phyloP scores from a whole-genome alignment of 2,888 invertebrate genomes.

The Lithophane ornitopus region DNA sequence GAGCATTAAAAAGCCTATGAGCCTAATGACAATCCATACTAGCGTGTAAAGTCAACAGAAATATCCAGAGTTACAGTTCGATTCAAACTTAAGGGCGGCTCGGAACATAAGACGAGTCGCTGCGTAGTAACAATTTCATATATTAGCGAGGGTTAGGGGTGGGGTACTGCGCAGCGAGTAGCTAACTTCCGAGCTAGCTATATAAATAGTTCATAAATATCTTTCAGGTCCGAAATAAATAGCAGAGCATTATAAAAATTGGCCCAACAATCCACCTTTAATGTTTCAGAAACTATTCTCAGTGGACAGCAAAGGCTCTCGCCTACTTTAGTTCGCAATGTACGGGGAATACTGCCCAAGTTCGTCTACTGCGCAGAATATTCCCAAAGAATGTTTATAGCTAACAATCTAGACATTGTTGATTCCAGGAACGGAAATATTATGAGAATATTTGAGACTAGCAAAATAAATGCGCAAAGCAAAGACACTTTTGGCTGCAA shows the following conservation, averaged over 20 bases:
- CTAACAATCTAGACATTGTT: conserved; percentile 62
- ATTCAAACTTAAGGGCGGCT: too few species aligned
- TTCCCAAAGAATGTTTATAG: conserved; percentile 62
- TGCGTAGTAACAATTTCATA: too few species aligned
- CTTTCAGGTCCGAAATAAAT: neutral
- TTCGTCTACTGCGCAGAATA: conserved; percentile 58
- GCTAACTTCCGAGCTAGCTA: neutral
- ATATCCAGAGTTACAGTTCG: neutral
- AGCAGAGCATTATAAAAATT: conserved; percentile 43
- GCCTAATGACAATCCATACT: too few species aligned
- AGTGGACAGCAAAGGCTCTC: conserved; percentile 54
- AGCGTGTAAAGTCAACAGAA: too few species aligned
- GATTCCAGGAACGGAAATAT: conserved; percentile 55
- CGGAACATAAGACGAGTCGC: too few species aligned
- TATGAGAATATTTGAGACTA: conserved; percentile 50
- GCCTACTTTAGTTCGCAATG: conserved; percentile 43
- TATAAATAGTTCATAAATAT: neutral
- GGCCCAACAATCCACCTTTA: conserved; percentile 50
- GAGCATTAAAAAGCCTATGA: neutral
- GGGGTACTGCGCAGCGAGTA: too few species aligned
- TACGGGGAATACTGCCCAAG: conserved; percentile 43
- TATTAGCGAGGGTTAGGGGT: too few species aligned
- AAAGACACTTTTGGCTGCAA: conserved; percentile 27
- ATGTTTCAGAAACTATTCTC: conserved; percentile 68
- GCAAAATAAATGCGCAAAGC: conserved; percentile 33